phyloP scores from a whole-genome alignment of 2,888 invertebrate genomes.

The Caenorhabditis auriculariae region DNA sequence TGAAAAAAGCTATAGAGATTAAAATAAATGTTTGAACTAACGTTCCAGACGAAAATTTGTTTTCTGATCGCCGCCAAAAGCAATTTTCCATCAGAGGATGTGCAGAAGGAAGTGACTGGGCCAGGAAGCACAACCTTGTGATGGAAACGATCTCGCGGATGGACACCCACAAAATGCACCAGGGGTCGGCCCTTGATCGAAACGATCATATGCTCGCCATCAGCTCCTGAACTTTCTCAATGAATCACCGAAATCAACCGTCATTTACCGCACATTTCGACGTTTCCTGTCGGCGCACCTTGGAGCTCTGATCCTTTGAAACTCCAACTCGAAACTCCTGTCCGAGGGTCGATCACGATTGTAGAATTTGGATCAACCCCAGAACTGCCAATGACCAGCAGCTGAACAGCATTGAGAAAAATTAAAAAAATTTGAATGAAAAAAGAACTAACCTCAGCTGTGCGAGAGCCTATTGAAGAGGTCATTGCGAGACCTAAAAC shows the following conservation, averaged over 20 bases:
- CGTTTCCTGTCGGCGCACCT: conserved; percentile 36
- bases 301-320: conserved; percentile 55
- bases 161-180: conserved; percentile 41
- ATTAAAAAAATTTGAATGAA: too few species aligned
- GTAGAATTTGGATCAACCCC: conserved; percentile 49
- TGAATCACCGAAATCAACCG: neutral
- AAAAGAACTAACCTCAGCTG: too few species aligned
- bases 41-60: conserved; percentile 50
- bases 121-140: conserved; percentile 41
- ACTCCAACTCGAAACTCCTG: conserved; percentile 50
- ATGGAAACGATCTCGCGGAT: conserved; percentile 39
- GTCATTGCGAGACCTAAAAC: too few species aligned
- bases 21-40: conserved; percentile 9
- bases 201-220: conserved; percentile 39
- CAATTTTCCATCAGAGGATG: conserved; percentile 36
- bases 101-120: conserved; percentile 26
- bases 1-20: conserved; percentile 11
- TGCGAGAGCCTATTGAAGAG: too few species aligned
- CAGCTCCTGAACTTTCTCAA: conserved; percentile 20
- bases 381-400: conserved; percentile 32
- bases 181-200: conserved; percentile 44
- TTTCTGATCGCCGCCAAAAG: conserved; percentile 45
- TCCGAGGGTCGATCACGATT: conserved; percentile 47
- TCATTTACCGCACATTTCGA: conserved; percentile 40
- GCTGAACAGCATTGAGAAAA: too few species aligned